Conservation (phyloP, 2,113 vertebrate genomes). For the Lichenostomus cassidix region DNA sequence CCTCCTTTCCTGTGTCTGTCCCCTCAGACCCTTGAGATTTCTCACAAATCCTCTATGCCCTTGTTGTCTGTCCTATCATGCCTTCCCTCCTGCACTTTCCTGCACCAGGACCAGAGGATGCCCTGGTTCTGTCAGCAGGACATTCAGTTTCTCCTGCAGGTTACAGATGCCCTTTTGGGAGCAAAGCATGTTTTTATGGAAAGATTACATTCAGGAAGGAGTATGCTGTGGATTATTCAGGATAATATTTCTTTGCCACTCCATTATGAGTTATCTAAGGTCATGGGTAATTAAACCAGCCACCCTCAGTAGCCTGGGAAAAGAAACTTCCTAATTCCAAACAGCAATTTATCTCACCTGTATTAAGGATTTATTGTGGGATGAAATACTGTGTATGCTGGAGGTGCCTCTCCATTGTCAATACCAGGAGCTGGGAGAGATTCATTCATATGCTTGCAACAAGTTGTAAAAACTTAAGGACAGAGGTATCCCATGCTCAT, state of each 20-base stretch:
- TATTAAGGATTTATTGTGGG: neutral
- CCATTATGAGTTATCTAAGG: neutral
- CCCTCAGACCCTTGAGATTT: conserved; percentile 25
- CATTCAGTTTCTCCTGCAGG: neutral
- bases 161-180: neutral
- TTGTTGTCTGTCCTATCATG: neutral
- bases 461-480: neutral
- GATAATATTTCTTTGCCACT: neutral
- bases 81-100: neutral
- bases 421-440: neutral
- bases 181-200: neutral
- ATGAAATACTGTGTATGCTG: neutral
- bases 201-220: neutral
- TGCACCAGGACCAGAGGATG: neutral
- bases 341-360: neutral
- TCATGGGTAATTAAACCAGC: neutral
- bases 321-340: neutral
- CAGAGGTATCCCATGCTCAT: neutral
- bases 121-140: neutral
- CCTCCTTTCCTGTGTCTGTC: conserved; percentile 64
- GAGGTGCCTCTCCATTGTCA: neutral
- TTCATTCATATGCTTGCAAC: neutral
- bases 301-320: neutral
- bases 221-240: neutral
- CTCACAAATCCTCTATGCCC: neutral